Conservation (phyloP, 1,140 invertebrate genomes). For the Odontomachus brunneus region DNA sequence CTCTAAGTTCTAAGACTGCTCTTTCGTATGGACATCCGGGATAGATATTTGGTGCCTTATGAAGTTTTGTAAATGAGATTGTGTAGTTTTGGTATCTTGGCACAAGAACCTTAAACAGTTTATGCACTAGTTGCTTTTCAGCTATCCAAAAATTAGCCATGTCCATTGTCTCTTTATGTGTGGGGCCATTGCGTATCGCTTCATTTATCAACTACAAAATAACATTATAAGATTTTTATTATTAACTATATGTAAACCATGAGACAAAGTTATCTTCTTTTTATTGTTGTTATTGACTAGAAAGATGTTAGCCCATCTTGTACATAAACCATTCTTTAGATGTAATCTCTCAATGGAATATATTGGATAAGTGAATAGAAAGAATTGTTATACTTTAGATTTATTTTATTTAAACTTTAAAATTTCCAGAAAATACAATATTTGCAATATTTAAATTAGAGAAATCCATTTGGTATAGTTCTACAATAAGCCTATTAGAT, state of each 20-base stretch:
- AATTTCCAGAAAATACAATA: too few species aligned
- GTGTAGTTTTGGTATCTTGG: slow-evolving; percentile 92
- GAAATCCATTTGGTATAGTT: too few species aligned
- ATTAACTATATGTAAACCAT: neutral
- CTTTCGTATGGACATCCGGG: slow-evolving; percentile 85
- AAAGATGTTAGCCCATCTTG: too few species aligned
- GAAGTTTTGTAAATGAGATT: slow-evolving; percentile 90
- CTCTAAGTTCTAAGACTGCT: slow-evolving; percentile 92
- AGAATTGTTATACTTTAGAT: too few species aligned
- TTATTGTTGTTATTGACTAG: too few species aligned
- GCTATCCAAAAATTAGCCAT: slow-evolving; percentile 94
- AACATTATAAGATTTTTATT: neutral
- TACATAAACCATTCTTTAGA: too few species aligned
- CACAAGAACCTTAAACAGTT: slow-evolving; percentile 96
- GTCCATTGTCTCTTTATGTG: slow-evolving; percentile 94
- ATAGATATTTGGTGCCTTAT: slow-evolving; percentile 88
- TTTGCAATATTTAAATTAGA: too few species aligned
- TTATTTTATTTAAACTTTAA: too few species aligned
- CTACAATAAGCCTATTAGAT: too few species aligned
- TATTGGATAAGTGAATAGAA: too few species aligned
- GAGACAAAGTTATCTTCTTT: too few species aligned
- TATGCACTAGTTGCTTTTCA: slow-evolving; percentile 96
- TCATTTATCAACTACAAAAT: slow-evolving; percentile 93
- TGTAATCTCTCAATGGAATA: too few species aligned
- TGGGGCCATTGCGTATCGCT: slow-evolving; percentile 94